Percentiles rank a stretch among this genome's conserved stretches.
phyloP scores from a whole-genome alignment of 1,140 invertebrate genomes.

The Drosophila sechellia region DNA sequence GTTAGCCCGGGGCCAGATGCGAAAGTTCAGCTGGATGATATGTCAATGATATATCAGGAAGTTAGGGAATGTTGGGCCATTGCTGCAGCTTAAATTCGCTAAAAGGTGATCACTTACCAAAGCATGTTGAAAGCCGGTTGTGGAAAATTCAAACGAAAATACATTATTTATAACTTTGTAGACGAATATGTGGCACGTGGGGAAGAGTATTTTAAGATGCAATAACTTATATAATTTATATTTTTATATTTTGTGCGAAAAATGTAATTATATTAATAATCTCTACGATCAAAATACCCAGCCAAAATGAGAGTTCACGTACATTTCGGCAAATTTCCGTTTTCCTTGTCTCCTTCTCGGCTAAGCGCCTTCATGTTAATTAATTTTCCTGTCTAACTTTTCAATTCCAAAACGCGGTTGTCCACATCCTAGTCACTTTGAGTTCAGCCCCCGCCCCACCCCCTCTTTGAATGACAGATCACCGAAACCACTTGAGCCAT shows the following conservation, averaged over 20 bases:
- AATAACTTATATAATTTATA: neutral
- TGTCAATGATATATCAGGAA: conserved; percentile 53
- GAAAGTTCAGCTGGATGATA: conserved; percentile 60
- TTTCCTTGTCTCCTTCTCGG: neutral
- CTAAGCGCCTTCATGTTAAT: conserved; percentile 9
- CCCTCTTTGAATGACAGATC: conserved; percentile 27
- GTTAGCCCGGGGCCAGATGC: conserved; percentile 58
- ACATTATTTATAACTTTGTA: neutral
- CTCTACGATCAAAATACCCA: neutral
- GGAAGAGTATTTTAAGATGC: too few relatives aligned
- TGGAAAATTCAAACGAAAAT: neutral
- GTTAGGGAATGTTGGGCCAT: conserved; percentile 16
- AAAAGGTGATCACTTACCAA: neutral
- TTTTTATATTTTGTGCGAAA: neutral
- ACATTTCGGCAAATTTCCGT: conserved; percentile 3
- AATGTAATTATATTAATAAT: neutral
- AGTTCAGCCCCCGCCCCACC: neutral
- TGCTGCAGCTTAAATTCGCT: conserved; percentile 11
- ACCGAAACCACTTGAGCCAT: conserved; percentile 40
- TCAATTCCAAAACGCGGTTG: conserved; percentile 43
- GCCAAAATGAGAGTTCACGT: neutral
- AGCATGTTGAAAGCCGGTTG: neutral
- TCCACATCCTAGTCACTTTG: conserved; percentile 42
- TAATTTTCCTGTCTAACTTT: conserved; percentile 41
- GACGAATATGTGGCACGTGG: neutral